Base-by-base conservation (phyloP, 1,140 invertebrate genomes). In the Zaprionus lachaisei region DNA sequence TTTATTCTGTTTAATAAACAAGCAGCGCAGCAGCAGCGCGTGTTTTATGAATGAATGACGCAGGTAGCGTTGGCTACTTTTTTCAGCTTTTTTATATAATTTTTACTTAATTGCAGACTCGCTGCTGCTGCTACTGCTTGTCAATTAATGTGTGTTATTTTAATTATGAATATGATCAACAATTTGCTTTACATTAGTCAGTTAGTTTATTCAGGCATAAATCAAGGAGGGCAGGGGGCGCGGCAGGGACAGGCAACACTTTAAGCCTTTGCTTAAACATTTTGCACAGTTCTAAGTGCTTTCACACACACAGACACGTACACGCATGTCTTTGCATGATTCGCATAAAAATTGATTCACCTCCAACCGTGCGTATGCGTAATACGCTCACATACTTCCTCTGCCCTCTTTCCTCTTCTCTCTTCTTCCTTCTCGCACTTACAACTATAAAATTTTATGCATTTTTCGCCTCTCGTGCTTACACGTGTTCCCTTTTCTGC, bases 391-490 rank as follows among this genome's bases (percentile, higher is more conserved):
- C 47, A 28, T 9, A 34, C 31, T 11, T 34, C 31, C 31, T 5
- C 37, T 7, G 28, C 5, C 15, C 28, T 11, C n/a, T 34, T 3
- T 24, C 49, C 6, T 34, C 9, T 9, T 14, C 51, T 62, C n/a
- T 14, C 60, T 20, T 9, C 5, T 22, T 20, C 38, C n/a, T 12
- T 17, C 22, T 28, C 58, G 20, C 37, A 44, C 58, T 62, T 54
- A 57, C 49, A 87, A 71, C 84, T 81, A 89, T 90, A 90, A 89
- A 81, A 83, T 63, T 89, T 89, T 84, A 87, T 87, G 83, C 84
- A 83, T 86, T 80, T 85, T 81, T 71, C 41, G 41, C n/a, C 15
- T 20, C 63, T 17, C 22, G 37, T 47, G 31, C 49, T 56, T 66
- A 66, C 64, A 66, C 64, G 28, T 65, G 63, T 56, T 41, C 9